These are phyloP conservation scores for Calidris pygmaea DNA, from an alignment of 2,113 vertebrate genomes.

Conservation along the genomic window DNA sequence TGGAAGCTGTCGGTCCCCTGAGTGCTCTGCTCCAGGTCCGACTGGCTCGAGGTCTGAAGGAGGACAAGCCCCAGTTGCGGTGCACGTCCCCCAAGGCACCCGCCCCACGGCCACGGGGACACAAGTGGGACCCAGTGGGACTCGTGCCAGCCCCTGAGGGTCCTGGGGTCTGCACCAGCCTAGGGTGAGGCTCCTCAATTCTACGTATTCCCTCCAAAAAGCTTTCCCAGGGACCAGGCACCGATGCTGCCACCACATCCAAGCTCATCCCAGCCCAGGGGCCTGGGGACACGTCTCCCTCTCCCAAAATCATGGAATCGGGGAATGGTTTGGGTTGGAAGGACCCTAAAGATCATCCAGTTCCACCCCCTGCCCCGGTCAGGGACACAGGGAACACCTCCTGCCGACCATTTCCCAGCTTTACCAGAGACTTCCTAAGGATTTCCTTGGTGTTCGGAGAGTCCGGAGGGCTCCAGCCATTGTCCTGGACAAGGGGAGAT, in stretches of 20 bases:
- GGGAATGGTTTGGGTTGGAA: background rate
- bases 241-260: fast-evolving
- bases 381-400: background rate
- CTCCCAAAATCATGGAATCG: background rate
- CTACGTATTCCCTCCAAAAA: fast-evolving
- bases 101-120: background rate
- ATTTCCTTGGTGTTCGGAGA: conserved; percentile 66
- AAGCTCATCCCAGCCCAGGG: background rate
- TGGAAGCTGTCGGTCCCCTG: conserved; percentile 12
- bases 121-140: fast-evolving
- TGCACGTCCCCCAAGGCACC: background rate
- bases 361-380: background rate
- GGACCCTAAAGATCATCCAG: background rate
- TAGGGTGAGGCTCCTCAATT: background rate
- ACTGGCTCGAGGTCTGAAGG: conserved; percentile 76
- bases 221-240: fast-evolving
- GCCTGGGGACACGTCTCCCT: fast-evolving
- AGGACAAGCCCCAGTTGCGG: fast-evolving
- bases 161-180: fast-evolving
- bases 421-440: conserved; percentile 73
- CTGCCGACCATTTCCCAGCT: background rate
- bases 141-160: background rate
- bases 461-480: conserved; percentile 58
- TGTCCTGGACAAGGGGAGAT: conserved; percentile 58
- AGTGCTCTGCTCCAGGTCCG: conserved; percentile 72